Base-by-base conservation (phyloP, 2,888 invertebrate species). In the Rhagonycha lutea region DNA sequence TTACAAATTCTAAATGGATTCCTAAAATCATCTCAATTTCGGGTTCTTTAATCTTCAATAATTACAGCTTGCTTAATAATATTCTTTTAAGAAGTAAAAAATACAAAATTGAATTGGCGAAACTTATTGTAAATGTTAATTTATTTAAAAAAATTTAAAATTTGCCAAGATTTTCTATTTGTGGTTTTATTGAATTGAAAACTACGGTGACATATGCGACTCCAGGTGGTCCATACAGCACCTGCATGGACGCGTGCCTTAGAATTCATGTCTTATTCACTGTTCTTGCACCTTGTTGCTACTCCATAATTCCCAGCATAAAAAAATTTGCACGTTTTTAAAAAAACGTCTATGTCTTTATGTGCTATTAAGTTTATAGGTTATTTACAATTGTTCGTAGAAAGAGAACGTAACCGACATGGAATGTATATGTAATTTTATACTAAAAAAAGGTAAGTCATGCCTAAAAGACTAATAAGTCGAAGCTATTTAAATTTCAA, bases 161-260 rank as follows among this genome's bases (percentile, higher is more conserved):
- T 47, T 47, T 47, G n/a, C n/a, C n/a, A 47, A 47, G 47, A 47
- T 47, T 47, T 47, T 47, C 74, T 69, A 72, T 78, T 77, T 79
- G 78, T 70, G 75, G 77, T 78, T 77, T 77, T 78, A 73, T 74
- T 74, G 74, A 75, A 74, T 76, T 70, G 75, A 69, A 75, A 72
- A 73, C 78, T 32, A 65, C 69, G 78, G 81, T 80, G 80, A 80
- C 82, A 82, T 81, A 81, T 82, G 81, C 81, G 79, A 77, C 80
- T 79, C 81, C 82, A 82, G 82, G 82, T 82, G 82, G 81, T 80
- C 81, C 76, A 76, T 65, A 77, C 74, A 63, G 73, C 82, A 81
- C 80, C 82, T 81, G 81, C 80, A 78, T 78, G 80, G 82, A 80
- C 82, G 82, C 80, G 81, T 82, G 82, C 77, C 81, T 68, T 76